These are phyloP conservation scores for Anneissia japonica DNA, from an alignment of 35 echinoderm and acorn worm genomes.

Conservation along the genomic window DNA sequence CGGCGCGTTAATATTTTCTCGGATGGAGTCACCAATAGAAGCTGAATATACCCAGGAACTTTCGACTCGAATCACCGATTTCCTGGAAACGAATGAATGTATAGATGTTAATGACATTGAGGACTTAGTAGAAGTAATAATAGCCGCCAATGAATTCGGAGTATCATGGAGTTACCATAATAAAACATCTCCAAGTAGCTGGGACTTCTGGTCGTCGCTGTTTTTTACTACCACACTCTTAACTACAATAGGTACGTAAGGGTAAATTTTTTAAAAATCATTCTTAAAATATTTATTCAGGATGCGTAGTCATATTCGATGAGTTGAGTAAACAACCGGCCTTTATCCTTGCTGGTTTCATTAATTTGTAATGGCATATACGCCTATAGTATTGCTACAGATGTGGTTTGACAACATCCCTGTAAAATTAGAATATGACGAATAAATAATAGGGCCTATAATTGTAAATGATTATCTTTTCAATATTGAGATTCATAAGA, in stretches of 20 bases:
- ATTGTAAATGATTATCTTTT: no score
- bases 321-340: no score
- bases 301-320: no score
- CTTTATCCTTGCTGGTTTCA: no score
- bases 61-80: background rate
- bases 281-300: no score
- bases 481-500: no score
- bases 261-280: no score
- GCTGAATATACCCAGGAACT: background rate
- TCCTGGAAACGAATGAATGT: conserved; percentile 23
- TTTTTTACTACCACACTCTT: conserved; percentile 46
- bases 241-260: conserved; percentile 43
- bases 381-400: no score
- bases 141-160: conserved; percentile 31
- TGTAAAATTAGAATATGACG: no score
- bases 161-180: background rate
- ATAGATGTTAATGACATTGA: conserved; percentile 13
- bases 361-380: no score
- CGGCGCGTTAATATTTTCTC: conserved; percentile 30
- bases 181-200: conserved; percentile 22
- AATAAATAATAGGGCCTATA: no score
- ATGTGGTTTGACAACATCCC: no score
- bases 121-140: conserved; percentile 5
- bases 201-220: conserved; percentile 43
- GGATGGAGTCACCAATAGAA: conserved; percentile 32